These are phyloP conservation scores for Exaiptasia diaphana DNA, from an alignment of 64 coral and sea anemone genomes.

Conservation along the genomic window DNA sequence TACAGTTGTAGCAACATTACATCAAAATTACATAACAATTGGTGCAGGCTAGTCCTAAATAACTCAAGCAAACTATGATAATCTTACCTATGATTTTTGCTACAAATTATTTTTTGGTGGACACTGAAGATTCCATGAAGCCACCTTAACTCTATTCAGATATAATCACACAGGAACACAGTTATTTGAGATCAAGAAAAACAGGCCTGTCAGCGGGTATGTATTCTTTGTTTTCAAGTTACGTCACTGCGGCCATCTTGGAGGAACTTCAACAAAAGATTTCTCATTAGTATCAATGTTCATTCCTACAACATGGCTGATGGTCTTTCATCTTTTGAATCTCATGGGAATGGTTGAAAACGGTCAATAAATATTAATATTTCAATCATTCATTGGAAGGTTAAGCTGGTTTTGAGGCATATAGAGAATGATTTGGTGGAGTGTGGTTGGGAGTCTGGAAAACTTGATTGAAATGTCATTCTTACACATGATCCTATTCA, in stretches of 20 bases:
- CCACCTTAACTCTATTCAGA: constrained; percentile 11
- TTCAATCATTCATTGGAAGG: too few relatives aligned
- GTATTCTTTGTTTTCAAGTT: not conserved
- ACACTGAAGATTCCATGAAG: not conserved
- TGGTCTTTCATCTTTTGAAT: not conserved
- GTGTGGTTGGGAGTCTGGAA: too few relatives aligned
- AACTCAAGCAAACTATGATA: not conserved
- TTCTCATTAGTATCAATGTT: not conserved
- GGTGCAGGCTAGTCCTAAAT: not conserved
- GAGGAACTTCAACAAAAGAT: not conserved
- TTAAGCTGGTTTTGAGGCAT: too few relatives aligned
- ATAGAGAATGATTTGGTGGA: too few relatives aligned
- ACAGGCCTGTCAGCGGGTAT: constrained; percentile 84
- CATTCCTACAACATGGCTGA: not conserved
- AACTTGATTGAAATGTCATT: too few relatives aligned
- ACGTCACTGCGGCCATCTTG: not conserved
- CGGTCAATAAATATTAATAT: too few relatives aligned
- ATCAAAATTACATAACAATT: not conserved
- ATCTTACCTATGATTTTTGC: not conserved
- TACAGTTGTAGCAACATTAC: not conserved
- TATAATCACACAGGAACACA: constrained; percentile 99
- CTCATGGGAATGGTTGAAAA: too few relatives aligned
- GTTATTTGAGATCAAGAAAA: constrained; percentile 95
- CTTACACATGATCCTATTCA: not conserved
- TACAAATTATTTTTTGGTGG: not conserved